Evolutionary conservation across 2,888 invertebrate species (phyloP).

Genomic region (Alloplasta piceator): DNA sequence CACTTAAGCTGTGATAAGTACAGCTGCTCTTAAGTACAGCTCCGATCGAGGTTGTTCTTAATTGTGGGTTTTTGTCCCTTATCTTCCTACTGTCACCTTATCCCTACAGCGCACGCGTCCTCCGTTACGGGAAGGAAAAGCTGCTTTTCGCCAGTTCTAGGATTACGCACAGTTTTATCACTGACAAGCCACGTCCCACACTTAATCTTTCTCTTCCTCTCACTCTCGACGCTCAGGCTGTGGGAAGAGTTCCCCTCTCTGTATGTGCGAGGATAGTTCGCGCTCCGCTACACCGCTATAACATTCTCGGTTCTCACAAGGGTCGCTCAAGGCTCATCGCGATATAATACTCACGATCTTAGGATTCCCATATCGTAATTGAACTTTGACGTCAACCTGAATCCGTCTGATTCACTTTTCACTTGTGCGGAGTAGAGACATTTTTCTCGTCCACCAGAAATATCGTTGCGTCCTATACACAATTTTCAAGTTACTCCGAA

Average conservation of each 20-base stretch:
- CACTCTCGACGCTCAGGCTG: constrained; percentile 23
- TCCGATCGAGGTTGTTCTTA: constrained; percentile 76
- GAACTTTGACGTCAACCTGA: constrained; percentile 43
- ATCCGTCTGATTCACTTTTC: constrained; percentile 29
- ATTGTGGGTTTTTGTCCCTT: constrained; percentile 79
- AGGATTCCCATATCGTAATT: constrained; percentile 52
- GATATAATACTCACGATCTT: constrained; percentile 56
- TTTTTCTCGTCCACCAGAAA: no score
- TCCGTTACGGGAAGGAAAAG: constrained; percentile 20
- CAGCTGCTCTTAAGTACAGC: constrained; percentile 21
- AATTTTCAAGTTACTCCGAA: no score
- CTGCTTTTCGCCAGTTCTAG: constrained; percentile 70
- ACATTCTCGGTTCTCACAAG: constrained; percentile 21
- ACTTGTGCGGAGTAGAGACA: no score
- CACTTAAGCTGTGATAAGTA: not conserved
- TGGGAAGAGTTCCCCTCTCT: constrained; percentile 51
- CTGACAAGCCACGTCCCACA: constrained; percentile 77
- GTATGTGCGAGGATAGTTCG: constrained; percentile 5
- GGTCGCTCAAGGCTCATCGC: constrained; percentile 32
- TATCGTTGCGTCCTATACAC: no score
- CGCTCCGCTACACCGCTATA: constrained; percentile 20
- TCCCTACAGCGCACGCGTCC: constrained; percentile 56
- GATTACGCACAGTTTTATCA: constrained; percentile 82
- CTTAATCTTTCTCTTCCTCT: constrained; percentile 79
- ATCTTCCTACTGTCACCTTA: constrained; percentile 81